A percentile compares a stretch with the other conserved stretches of the same genome.
Evolutionary conservation across 2,113 vertebrate species (phyloP).

Genomic region (Chelonoidis abingdonii): DNA sequence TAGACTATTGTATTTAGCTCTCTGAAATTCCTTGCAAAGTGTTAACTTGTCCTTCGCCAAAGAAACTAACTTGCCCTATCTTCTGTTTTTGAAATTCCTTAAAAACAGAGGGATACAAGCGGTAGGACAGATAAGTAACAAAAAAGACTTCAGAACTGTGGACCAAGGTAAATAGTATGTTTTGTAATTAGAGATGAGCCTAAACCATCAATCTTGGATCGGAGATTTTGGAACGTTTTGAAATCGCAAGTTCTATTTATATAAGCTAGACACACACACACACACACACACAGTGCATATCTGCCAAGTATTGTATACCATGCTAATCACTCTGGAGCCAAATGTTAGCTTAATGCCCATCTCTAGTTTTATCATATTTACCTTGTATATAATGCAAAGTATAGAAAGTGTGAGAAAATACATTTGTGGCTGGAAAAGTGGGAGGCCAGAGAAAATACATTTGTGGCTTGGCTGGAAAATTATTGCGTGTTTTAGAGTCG

Average conservation of each 20-base stretch:
- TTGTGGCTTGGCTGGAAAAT: background rate
- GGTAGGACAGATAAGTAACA: background rate
- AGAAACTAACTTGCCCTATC: fast-evolving
- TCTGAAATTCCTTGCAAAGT: background rate
- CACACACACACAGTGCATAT: background rate
- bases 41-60: background rate
- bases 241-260: background rate
- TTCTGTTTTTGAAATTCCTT: background rate
- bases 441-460: no score
- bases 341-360: background rate
- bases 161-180: background rate
- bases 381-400: background rate
- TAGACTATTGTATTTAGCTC: background rate
- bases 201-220: constrained; percentile 13
- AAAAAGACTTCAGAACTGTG: background rate
- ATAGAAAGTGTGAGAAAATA: background rate
- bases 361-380: fast-evolving
- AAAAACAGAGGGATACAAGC: fast-evolving
- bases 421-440: no score
- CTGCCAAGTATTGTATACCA: background rate
- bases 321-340: background rate
- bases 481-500: background rate
- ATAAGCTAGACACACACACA: background rate
- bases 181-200: background rate
- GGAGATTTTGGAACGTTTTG: background rate